Conservation (phyloP, 2,113 vertebrate genomes). For the Corydoras maculifer region DNA sequence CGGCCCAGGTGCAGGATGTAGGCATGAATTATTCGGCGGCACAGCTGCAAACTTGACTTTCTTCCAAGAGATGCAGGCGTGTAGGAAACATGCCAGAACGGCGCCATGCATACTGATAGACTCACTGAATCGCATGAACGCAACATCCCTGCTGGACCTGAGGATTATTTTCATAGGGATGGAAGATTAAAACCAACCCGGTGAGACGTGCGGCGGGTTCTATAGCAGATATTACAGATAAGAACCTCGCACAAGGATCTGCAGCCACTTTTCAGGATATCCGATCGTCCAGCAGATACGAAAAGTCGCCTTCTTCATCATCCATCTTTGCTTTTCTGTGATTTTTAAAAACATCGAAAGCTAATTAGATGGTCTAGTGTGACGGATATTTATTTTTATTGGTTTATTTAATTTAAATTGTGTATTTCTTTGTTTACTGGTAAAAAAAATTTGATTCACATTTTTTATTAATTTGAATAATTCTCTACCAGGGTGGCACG, state of each 20-base stretch:
- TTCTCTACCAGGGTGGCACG: too few relatives aligned
- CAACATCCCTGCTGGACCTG: not conserved
- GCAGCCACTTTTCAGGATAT: not conserved
- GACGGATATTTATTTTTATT: too few relatives aligned
- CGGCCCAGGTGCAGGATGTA: conserved; percentile 59
- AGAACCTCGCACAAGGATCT: not conserved
- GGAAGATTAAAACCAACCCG: not conserved
- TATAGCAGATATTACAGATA: not conserved
- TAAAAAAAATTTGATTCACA: too few relatives aligned
- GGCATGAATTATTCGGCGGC: conserved; percentile 69
- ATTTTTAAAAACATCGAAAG: too few relatives aligned
- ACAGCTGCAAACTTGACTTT: conserved; percentile 76
- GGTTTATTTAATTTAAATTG: too few relatives aligned
- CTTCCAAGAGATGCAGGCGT: conserved; percentile 64
- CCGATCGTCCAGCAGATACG: too few relatives aligned
- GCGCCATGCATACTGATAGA: conserved; percentile 51
- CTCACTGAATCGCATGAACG: not conserved
- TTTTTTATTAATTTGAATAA: too few relatives aligned
- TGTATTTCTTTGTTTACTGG: too few relatives aligned
- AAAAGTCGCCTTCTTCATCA: too few relatives aligned
- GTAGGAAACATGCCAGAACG: conserved; percentile 48
- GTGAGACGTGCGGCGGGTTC: not conserved
- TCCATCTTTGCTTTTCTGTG: not conserved
- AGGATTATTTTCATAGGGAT: not conserved
- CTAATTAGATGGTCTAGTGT: too few relatives aligned